Percentiles rank a stretch among this genome's conserved stretches.
These are phyloP conservation scores for Euspilapteryx auroguttella DNA, from an alignment of 2,888 invertebrate genomes.

Conservation along the genomic window DNA sequence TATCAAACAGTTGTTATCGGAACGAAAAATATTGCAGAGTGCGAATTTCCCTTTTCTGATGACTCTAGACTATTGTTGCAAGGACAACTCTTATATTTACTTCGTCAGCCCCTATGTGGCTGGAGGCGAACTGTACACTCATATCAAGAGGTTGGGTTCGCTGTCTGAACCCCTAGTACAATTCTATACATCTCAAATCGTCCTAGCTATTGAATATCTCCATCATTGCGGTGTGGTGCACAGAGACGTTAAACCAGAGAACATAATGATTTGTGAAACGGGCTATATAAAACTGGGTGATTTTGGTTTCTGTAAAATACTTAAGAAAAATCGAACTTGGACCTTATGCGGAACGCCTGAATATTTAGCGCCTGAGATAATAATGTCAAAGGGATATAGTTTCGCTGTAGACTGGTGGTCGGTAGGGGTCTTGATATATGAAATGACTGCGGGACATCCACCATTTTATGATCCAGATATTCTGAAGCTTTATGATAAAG, in stretches of 20 bases:
- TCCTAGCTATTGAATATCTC: constrained; percentile 86
- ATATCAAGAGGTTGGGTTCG: constrained; percentile 59
- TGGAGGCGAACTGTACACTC: constrained; percentile 82
- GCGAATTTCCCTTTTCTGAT: constrained; percentile 85
- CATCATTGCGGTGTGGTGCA: constrained; percentile 84
- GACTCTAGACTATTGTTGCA: constrained; percentile 74
- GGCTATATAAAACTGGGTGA: constrained; percentile 86
- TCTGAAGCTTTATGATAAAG: constrained; percentile 91
- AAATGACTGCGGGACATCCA: constrained; percentile 87
- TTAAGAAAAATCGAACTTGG: constrained; percentile 77
- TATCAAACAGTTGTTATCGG: constrained; percentile 78
- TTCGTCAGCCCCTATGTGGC: constrained; percentile 78
- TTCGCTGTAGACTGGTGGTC: constrained; percentile 96
- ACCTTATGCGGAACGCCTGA: constrained; percentile 96
- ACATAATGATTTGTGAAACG: constrained; percentile 71
- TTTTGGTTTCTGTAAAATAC: constrained; percentile 88
- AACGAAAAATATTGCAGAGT: constrained; percentile 83
- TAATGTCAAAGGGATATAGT: constrained; percentile 87
- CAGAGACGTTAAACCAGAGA: constrained; percentile 90
- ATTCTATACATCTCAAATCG: constrained; percentile 89
- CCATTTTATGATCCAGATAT: constrained; percentile 89
- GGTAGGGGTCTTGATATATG: constrained; percentile 81
- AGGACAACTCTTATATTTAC: constrained; percentile 82
- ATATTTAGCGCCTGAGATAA: constrained; percentile 91
- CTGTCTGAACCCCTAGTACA: constrained; percentile 74